Evolutionary conservation across 2,113 vertebrate species (phyloP), one percentile per base, ranked within the genome.

Genomic region (Pelobates fuscus): DNA sequence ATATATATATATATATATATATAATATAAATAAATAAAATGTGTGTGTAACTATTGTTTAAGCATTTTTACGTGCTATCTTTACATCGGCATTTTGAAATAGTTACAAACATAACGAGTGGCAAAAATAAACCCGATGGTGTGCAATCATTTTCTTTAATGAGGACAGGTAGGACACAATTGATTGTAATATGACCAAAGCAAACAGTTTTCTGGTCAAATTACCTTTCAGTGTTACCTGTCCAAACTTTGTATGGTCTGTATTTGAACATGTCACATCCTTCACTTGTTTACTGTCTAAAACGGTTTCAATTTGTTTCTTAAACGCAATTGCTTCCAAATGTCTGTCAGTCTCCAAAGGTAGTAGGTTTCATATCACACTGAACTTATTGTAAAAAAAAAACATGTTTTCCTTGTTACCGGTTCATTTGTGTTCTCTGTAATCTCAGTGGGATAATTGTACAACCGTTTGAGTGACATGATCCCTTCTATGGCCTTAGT

Each of bases 371-470:
- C 69, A 49, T 49, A 44, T 71, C 60, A 71, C 30, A 24, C 69
- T 71, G 69, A 37, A 57, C 69, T 71, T 61, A 71, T 71, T 71
- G 58, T 49, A 71, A 62, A 32, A 57, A 71, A 62, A 32, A 57
- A 58, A 62, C 58, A 46, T 37, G 4, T 20, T 71, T 24, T 43
- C 37, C 60, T 71, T 71, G 69, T 61, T 71, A 46, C 32, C 2
- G 18, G n/a, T 58, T 71, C 58, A 61, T 32, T 61, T 41, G 58
- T 30, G 46, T 44, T 71, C 69, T 43, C 4, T 46, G 69, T 71
- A 71, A 60, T 71, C 69, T 71, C 69, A 59, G 69, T 71, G 69
- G 69, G 69, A 61, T 71, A 71, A 71, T 71, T 60, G 69, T 71
- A 30, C 58, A 71, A 54, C 69, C 23, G 46, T 61, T 62, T 71